Conservation (phyloP, 2,888 invertebrate species). For the Tetheella fluctuosa region DNA sequence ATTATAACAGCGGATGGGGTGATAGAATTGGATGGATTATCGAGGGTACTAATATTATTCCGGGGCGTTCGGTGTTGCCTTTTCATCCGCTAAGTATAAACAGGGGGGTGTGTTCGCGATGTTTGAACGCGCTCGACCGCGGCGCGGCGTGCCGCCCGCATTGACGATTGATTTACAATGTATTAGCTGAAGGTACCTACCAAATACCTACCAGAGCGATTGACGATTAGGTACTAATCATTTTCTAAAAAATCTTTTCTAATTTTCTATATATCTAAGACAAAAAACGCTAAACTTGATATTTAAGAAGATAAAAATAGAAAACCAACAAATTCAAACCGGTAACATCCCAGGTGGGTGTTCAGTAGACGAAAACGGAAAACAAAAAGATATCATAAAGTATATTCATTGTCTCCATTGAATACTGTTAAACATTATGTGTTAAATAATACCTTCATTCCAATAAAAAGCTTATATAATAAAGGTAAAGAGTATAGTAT, state of each 20-base stretch:
- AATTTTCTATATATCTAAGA: background rate
- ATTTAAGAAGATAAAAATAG: no score
- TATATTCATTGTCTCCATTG: background rate
- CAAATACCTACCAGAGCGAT: constrained; percentile 29
- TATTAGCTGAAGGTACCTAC: constrained; percentile 55
- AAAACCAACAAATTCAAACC: no score
- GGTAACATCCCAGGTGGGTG: no score
- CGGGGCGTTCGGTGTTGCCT: constrained; percentile 83
- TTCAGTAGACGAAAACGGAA: no score
- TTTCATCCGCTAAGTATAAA: constrained; percentile 84
- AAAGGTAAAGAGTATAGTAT: constrained; percentile 14
- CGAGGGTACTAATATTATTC: constrained; percentile 84
- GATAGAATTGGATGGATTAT: constrained; percentile 75
- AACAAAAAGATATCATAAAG: no score
- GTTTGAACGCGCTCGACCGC: constrained; percentile 75
- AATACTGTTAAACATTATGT: background rate
- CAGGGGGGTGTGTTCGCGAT: constrained; percentile 80
- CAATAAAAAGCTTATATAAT: background rate
- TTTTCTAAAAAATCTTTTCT: constrained; percentile 19
- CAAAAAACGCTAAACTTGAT: background rate
- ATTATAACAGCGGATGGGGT: constrained; percentile 35
- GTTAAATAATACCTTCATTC: background rate
- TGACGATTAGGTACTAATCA: constrained; percentile 32
- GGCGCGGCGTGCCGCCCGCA: constrained; percentile 30
- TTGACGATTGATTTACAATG: constrained; percentile 77